A percentile compares a stretch with the other conserved stretches of the same genome.
Conservation (phyloP, 2,113 vertebrate genomes). For the Proteles cristata region DNA sequence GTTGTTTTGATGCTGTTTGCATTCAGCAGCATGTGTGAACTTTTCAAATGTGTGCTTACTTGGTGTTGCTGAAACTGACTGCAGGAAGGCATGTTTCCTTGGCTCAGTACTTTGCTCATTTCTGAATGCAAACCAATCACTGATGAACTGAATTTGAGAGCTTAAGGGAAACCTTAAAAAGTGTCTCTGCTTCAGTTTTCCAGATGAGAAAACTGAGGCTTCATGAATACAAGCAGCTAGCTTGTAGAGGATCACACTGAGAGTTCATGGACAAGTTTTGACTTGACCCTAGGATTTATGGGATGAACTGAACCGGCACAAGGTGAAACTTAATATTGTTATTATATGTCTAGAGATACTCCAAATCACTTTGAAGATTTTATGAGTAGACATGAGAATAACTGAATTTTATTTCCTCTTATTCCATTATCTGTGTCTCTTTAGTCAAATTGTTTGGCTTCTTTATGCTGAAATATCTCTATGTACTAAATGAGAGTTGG, state of each 20-base stretch:
- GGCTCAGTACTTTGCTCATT: neutral
- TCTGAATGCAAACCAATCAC: neutral
- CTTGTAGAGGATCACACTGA: neutral
- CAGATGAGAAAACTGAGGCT: neutral
- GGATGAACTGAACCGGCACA: neutral
- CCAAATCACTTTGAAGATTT: neutral
- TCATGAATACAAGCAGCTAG: neutral
- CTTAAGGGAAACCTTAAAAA: constrained; percentile 8
- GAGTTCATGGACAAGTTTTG: neutral
- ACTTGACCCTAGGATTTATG: neutral
- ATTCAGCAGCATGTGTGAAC: neutral
- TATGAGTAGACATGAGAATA: neutral
- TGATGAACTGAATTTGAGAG: neutral
- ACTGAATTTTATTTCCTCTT: neutral
- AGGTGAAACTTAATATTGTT: neutral
- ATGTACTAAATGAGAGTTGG: neutral
- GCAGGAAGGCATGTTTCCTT: neutral
- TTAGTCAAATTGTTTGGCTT: neutral
- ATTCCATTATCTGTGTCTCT: neutral
- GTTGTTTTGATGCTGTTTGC: neutral
- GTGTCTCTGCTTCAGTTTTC: neutral
- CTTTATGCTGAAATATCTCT: neutral
- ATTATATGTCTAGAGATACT: neutral
- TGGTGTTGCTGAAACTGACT: neutral
- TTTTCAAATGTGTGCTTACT: neutral